Percentiles rank a stretch among this genome's conserved stretches.
These are phyloP conservation scores for Poecile atricapillus DNA, from an alignment of 2,113 vertebrate species.

Conservation along the genomic window DNA sequence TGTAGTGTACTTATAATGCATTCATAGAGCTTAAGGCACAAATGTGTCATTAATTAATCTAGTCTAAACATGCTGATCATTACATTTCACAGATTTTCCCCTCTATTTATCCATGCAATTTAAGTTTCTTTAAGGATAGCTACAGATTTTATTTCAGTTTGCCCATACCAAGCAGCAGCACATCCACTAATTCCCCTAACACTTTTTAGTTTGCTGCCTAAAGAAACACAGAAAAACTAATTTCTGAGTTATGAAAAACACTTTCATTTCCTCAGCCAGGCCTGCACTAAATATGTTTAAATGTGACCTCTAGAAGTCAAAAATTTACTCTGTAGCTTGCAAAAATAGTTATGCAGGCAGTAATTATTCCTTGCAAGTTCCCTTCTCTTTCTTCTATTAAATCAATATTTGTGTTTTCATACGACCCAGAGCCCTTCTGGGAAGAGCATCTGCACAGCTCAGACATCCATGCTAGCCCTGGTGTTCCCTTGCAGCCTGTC, in stretches of 20 bases:
- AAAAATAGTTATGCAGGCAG: neutral
- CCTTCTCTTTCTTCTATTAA: neutral
- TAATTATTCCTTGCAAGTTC: neutral
- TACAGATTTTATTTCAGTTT: neutral
- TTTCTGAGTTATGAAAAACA: neutral
- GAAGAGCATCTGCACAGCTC: neutral
- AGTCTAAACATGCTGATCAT: neutral
- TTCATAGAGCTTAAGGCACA: neutral
- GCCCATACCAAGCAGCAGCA: neutral
- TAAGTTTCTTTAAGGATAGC: neutral
- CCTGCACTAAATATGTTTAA: neutral
- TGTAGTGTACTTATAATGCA: neutral
- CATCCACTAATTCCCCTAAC: neutral
- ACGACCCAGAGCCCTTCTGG: neutral
- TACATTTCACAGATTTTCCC: neutral
- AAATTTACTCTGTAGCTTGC: neutral
- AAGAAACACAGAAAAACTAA: neutral
- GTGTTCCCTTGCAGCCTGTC: neutral
- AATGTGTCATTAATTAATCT: neutral
- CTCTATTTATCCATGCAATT: neutral
- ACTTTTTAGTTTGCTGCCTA: neutral
- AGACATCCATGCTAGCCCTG: neutral
- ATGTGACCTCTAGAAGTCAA: neutral
- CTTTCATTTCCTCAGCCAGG: neutral
- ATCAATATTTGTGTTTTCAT: neutral